phyloP scores from a whole-genome alignment of 2,888 invertebrate species.

The Pantelozetes paolii region DNA sequence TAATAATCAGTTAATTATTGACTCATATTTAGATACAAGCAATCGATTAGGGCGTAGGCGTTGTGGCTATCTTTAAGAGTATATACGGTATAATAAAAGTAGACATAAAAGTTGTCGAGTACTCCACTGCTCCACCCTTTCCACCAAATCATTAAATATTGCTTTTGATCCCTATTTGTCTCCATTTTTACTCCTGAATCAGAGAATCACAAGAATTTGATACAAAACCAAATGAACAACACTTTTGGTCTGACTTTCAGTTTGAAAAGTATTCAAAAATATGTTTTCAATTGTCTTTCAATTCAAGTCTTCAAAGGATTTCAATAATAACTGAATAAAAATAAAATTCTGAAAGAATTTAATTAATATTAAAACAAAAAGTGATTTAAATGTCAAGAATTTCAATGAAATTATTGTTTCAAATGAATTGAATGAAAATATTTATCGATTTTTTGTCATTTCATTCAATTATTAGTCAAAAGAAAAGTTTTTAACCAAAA shows the following conservation, averaged over 20 bases:
- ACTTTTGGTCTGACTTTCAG: neutral
- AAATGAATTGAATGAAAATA: constrained; percentile 8
- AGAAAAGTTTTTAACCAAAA: constrained; percentile 16
- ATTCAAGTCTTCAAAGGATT: too few relatives aligned
- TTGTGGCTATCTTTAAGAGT: constrained; percentile 13
- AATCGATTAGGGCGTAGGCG: constrained; percentile 35
- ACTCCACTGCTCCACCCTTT: constrained; percentile 5
- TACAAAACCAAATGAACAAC: neutral
- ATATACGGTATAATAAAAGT: constrained; percentile 20
- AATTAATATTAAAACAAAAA: neutral
- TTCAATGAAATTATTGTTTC: neutral
- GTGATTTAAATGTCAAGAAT: neutral
- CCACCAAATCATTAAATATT: constrained; percentile 10
- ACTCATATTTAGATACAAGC: neutral
- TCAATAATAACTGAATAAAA: too few relatives aligned
- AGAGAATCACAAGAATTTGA: constrained; percentile 13
- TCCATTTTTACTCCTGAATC: neutral
- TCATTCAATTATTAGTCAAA: neutral
- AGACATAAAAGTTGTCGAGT: constrained; percentile 30
- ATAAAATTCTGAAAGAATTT: neutral
- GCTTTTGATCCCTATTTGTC: constrained; percentile 17
- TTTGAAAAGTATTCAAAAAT: neutral
- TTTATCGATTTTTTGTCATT: neutral
- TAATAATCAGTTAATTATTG: neutral
- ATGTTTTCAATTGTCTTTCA: neutral